These are phyloP conservation scores for Phalangium opilio DNA, from an alignment of 2,888 invertebrate genomes.

Conservation along the genomic window DNA sequence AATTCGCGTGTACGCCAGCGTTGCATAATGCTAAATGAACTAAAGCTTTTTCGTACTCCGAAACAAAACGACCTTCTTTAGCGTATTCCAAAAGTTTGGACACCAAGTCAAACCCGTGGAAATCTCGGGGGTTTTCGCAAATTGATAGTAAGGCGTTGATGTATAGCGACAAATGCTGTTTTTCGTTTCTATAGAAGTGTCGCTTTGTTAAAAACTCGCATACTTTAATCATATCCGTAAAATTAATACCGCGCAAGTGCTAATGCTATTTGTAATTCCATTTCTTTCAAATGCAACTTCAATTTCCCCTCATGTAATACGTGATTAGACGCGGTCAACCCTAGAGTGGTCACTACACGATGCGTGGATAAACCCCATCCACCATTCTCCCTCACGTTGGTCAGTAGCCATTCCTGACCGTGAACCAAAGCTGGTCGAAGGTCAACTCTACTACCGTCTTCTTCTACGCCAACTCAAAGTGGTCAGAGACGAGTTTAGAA, in stretches of 20 bases:
- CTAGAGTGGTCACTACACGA: neutral
- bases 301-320: neutral
- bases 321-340: neutral
- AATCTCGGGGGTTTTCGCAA: neutral
- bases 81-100: neutral
- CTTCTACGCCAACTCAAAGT: too few relatives aligned
- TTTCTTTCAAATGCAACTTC: neutral
- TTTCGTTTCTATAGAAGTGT: too few relatives aligned
- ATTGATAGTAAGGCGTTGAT: neutral
- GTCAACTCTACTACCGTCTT: neutral
- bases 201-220: too few relatives aligned
- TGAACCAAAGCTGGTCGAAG: neutral
- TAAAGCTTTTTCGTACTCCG: neutral
- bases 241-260: neutral
- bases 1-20: neutral
- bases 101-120: neutral
- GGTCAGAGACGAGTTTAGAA: too few relatives aligned
- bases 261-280: neutral
- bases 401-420: neutral
- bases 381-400: neutral
- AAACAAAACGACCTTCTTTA: neutral
- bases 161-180: neutral
- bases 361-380: neutral
- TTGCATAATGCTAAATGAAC: neutral
- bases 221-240: too few relatives aligned